Evolutionary conservation across 2,888 invertebrate species (phyloP), one percentile per base, ranked within the genome.

Genomic region (Microplitis manilae): DNA sequence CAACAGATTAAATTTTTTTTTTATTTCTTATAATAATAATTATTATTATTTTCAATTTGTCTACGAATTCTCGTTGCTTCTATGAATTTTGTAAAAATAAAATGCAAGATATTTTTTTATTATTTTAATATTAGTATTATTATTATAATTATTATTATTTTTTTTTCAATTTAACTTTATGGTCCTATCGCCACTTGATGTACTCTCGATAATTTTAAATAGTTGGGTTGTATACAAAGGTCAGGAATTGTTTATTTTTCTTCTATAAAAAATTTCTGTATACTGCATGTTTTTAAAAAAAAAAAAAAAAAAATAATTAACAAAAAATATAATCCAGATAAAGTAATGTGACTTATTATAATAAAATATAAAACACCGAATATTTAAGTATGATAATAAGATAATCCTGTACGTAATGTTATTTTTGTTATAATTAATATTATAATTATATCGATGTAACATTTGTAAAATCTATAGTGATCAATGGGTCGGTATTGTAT

Each of bases 321-420:
- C 38, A 62, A 75, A 62, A 70, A 15, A 69, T 39, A 40, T 62
- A 59, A 64, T 7, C 15, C 9, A 73, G 73, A 74, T 50, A 71
- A n/a, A 62, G n/a, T 41, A 73, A 20, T 60, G 61, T 64, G 39
- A 73, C 67, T 70, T 15, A 62, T 62, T 62, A 62, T 17, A 15
- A 62, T 15, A 62, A 30, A 62, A 20, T 62, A 17, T 17, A 84
- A 85, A 84, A 85, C 83, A 84, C 81, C 78, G 82, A 82, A 81
- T 86, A 85, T 84, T 84, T 81, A 85, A 86, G 82, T 79, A 80
- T 85, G 82, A 79, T 86, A 87, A 87, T 86, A 82, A 87, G 9
- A 62, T 62, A 62, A 87, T 87, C 87, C 85, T 85, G 84, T 84
- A 85, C 84, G 85, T 82, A 85, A 84, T 68, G 84, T 82, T 83